Percentiles rank a stretch among this genome's conserved stretches.
Conservation (phyloP, 1,140 invertebrate species). For the Meteorus sp. region DNA sequence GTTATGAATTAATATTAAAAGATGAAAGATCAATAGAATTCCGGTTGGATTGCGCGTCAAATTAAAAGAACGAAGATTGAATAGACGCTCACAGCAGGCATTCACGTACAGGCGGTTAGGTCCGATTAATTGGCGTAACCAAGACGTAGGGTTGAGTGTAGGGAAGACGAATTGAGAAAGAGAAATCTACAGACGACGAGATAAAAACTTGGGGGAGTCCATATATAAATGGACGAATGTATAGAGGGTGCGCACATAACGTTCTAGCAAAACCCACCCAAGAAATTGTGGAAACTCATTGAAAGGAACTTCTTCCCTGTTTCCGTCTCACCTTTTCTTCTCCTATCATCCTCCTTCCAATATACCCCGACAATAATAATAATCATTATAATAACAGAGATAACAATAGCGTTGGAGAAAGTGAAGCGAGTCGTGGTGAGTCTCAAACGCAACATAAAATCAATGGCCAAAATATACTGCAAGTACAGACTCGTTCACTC, state of each 20-base stretch:
- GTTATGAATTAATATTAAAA: not conserved
- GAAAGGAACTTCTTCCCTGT: no score
- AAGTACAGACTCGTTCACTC: not conserved
- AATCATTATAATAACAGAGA: constrained; percentile 33
- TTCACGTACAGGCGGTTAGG: constrained; percentile 1
- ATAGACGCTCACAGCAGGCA: not conserved
- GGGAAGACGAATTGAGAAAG: not conserved
- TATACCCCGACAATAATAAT: constrained; percentile 29
- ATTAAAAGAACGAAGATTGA: not conserved
- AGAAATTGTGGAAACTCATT: no score
- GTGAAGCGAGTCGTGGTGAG: not conserved
- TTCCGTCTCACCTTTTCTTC: no score
- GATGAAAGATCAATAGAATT: constrained; percentile 2
- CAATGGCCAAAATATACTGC: not conserved
- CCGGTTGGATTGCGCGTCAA: constrained; percentile 2
- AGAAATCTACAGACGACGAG: not conserved
- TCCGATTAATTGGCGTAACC: constrained; percentile 4
- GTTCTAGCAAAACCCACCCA: no score
- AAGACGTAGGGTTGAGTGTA: not conserved
- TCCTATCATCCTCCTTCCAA: no score
- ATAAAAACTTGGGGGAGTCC: constrained; percentile 5
- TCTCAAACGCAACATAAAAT: constrained; percentile 21
- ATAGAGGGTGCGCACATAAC: no score
- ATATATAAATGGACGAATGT: not conserved
- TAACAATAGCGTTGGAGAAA: constrained; percentile 27